Percentiles rank a stretch among this genome's conserved stretches.
phyloP scores from a whole-genome alignment of 2,113 vertebrate species.

The Podarcis muralis region DNA sequence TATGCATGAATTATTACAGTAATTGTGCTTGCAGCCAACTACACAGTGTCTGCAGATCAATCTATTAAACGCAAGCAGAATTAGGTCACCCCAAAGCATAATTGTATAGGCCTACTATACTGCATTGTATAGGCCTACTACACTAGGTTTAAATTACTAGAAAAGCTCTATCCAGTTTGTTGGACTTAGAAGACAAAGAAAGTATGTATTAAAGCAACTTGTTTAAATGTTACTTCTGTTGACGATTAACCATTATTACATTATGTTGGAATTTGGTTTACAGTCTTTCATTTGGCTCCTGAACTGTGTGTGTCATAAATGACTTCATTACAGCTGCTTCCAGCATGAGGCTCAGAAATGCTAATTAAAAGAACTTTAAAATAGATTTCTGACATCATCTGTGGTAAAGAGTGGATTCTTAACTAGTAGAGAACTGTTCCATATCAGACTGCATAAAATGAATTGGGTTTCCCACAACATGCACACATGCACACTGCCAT shows the following conservation, averaged over 20 bases:
- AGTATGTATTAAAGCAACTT: background rate
- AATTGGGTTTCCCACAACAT: background rate
- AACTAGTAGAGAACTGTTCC: background rate
- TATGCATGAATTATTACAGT: background rate
- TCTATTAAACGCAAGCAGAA: background rate
- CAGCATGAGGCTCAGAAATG: slow-evolving; percentile 17
- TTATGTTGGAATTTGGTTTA: slow-evolving; percentile 17
- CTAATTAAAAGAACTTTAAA: slow-evolving; percentile 10
- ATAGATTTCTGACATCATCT: background rate
- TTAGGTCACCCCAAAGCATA: background rate
- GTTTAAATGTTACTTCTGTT: background rate
- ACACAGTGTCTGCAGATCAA: background rate
- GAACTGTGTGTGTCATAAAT: background rate
- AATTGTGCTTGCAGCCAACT: background rate
- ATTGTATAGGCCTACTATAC: background rate
- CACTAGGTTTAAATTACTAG: background rate
- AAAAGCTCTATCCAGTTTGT: background rate
- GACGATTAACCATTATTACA: slow-evolving; percentile 19
- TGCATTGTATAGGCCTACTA: background rate
- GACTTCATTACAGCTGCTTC: background rate
- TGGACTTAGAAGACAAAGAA: background rate
- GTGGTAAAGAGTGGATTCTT: background rate
- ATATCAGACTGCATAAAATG: background rate
- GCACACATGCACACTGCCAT: no score
- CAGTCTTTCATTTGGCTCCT: background rate